A percentile compares a stretch with the other conserved stretches of the same genome.
phyloP scores from a whole-genome alignment of 2,113 vertebrate species.

The Mirza zaza region DNA sequence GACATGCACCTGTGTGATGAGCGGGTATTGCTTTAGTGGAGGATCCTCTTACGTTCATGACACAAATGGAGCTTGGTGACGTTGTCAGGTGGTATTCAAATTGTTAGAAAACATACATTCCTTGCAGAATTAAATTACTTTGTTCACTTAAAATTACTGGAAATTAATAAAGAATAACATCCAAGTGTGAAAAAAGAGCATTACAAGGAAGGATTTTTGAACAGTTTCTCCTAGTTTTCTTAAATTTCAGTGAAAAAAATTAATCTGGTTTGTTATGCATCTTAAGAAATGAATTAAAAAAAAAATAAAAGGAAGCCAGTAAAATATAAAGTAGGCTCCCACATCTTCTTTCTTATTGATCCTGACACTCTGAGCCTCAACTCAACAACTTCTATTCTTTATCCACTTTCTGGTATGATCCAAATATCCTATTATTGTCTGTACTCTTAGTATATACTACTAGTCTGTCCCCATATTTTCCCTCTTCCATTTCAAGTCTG shows the following conservation, averaged over 20 bases:
- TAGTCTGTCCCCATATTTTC: background rate
- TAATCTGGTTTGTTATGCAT: background rate
- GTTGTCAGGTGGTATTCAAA: background rate
- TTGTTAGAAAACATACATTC: background rate
- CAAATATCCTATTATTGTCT: background rate
- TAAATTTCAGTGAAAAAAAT: background rate
- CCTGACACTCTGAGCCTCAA: background rate
- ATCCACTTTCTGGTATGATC: background rate
- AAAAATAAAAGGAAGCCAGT: background rate
- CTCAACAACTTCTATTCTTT: background rate
- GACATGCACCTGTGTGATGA: background rate
- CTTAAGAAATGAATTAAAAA: background rate
- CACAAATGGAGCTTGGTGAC: background rate
- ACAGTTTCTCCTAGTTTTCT: background rate
- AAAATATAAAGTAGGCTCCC: background rate
- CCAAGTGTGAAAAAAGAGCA: background rate
- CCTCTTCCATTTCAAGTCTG: constrained; percentile 11
- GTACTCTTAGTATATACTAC: background rate
- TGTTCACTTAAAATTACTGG: background rate
- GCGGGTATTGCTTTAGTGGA: background rate
- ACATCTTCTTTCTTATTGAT: background rate
- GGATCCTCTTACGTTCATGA: background rate
- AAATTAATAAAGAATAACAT: constrained; percentile 2
- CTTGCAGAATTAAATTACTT: background rate
- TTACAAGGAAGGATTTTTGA: background rate